phyloP scores from a whole-genome alignment of 2,113 vertebrate genomes.

The Rhagologus leucostigma region DNA sequence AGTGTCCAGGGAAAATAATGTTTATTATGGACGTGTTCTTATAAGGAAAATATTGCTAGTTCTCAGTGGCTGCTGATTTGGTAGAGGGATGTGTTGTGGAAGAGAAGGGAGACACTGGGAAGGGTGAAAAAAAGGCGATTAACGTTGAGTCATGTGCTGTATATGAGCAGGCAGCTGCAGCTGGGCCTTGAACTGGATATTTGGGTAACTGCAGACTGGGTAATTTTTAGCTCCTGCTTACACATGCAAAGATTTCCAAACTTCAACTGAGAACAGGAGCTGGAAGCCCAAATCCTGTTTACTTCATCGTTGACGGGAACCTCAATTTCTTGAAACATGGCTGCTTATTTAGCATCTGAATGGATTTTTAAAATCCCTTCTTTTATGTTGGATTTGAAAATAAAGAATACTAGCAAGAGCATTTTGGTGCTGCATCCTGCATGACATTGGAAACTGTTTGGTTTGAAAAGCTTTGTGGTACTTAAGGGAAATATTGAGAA shows the following conservation, averaged over 20 bases:
- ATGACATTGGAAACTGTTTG: neutral
- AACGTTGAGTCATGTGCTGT: neutral
- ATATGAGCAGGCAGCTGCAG: neutral
- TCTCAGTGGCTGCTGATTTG: neutral
- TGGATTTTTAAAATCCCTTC: neutral
- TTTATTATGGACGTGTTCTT: neutral
- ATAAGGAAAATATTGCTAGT: neutral
- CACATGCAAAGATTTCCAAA: neutral
- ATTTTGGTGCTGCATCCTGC: neutral
- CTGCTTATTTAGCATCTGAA: neutral
- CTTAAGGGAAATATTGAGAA: neutral
- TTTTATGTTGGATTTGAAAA: neutral
- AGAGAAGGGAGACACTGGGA: neutral
- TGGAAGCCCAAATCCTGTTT: neutral
- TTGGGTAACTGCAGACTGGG: neutral
- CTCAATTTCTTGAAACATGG: neutral
- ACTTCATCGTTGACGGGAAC: neutral
- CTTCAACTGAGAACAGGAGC: neutral
- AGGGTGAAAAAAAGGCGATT: neutral
- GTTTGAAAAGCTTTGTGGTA: neutral
- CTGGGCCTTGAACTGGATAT: neutral
- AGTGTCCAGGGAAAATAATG: neutral
- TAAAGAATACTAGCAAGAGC: neutral
- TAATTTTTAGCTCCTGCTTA: neutral
- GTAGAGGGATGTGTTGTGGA: neutral